These are phyloP conservation scores for Magallana nippona DNA, from an alignment of 2,888 invertebrate genomes.

Conservation along the genomic window DNA sequence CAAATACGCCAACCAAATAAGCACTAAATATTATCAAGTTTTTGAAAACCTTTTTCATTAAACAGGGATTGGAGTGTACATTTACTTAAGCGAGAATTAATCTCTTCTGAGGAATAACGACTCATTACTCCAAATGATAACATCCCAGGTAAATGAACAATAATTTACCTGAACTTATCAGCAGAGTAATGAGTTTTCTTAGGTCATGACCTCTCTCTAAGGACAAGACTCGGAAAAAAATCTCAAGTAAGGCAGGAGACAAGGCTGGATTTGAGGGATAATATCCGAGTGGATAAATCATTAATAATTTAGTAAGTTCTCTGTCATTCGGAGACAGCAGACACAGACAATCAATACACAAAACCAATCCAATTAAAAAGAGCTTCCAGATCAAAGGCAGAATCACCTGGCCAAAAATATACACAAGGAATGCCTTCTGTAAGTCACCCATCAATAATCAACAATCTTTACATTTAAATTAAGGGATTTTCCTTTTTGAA, in stretches of 20 bases:
- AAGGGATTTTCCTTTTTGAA: background rate
- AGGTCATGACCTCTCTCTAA: background rate
- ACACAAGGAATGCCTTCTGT: background rate
- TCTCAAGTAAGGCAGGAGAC: background rate
- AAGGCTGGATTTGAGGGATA: slow-evolving; percentile 17
- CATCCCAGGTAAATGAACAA: slow-evolving; percentile 10
- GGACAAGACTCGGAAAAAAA: slow-evolving; percentile 14
- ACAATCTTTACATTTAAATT: background rate
- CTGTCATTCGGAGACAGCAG: slow-evolving; percentile 24
- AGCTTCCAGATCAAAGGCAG: slow-evolving; percentile 12
- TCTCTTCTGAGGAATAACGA: slow-evolving; percentile 4
- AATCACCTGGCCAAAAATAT: slow-evolving; percentile 2
- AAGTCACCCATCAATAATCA: background rate
- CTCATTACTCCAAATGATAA: background rate
- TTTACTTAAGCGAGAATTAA: slow-evolving; percentile 23
- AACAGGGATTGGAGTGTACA: slow-evolving; percentile 3
- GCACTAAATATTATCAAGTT: slow-evolving; percentile 13
- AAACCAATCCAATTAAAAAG: slow-evolving; percentile 39
- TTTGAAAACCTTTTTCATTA: slow-evolving; percentile 25
- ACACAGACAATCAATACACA: slow-evolving; percentile 35
- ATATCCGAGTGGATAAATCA: background rate
- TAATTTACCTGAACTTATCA: slow-evolving; percentile 9
- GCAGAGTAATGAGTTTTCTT: background rate
- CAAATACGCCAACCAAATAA: slow-evolving; percentile 1
- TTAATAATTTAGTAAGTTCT: slow-evolving; percentile 12